Conservation (phyloP, 2,888 invertebrate genomes). For the Globia sparganii region DNA sequence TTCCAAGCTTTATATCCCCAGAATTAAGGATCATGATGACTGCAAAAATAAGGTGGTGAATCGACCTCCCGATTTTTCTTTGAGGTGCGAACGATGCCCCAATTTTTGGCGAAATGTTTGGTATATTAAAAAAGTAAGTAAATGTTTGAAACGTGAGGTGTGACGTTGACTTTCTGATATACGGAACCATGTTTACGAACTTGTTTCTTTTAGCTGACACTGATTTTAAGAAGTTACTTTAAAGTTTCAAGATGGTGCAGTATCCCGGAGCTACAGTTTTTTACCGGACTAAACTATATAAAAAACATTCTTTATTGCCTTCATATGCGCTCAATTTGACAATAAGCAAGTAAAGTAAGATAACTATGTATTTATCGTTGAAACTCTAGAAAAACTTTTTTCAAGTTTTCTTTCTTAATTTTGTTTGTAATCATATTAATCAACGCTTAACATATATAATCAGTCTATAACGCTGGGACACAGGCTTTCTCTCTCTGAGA, state of each 20-base stretch:
- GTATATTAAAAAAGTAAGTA: conserved; percentile 79
- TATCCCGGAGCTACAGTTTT: neutral
- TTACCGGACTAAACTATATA: neutral
- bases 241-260: accelerated
- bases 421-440: neutral
- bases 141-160: conserved; percentile 64
- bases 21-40: conserved; percentile 61
- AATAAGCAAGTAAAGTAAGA: neutral
- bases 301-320: neutral
- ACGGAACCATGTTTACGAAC: conserved; percentile 15
- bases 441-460: neutral
- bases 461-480: neutral
- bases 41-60: conserved; percentile 66
- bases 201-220: neutral
- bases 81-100: conserved; percentile 88
- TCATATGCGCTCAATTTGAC: neutral
- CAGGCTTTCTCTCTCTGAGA: neutral
- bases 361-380: too few relatives aligned
- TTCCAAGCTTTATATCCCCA: conserved; percentile 56
- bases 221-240: neutral
- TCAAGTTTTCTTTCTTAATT: neutral
- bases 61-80: conserved; percentile 83
- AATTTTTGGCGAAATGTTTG: conserved; percentile 84
- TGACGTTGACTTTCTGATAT: conserved; percentile 61
- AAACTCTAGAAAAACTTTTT: neutral